Evolutionary conservation across 2,888 invertebrate genomes (phyloP).

Genomic region (Agrochola lychnidis): DNA sequence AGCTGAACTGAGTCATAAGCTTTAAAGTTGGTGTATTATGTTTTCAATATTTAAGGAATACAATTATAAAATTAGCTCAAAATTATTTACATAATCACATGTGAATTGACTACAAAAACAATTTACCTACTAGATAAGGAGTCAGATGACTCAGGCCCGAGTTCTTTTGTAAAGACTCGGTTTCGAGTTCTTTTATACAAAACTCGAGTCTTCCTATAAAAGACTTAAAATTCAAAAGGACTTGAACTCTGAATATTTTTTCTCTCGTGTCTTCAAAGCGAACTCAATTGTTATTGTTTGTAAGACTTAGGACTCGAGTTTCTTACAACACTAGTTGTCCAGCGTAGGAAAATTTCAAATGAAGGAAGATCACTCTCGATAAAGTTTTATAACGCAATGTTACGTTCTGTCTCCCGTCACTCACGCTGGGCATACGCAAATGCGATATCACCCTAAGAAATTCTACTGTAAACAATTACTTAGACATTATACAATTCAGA

Average conservation of each 20-base stretch:
- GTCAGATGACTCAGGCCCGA: background rate
- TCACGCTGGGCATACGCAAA: conserved; percentile 2
- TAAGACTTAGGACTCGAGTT: conserved; percentile 1
- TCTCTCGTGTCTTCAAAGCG: background rate
- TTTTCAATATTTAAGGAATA: background rate
- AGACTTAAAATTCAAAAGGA: background rate
- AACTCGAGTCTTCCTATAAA: background rate
- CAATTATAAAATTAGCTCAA: background rate
- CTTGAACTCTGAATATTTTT: background rate
- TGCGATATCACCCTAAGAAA: background rate
- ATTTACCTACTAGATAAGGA: background rate
- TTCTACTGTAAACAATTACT: conserved; percentile 26
- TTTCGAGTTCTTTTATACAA: background rate
- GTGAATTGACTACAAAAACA: background rate
- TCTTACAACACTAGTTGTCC: background rate
- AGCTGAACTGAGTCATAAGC: background rate
- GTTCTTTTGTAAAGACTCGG: background rate
- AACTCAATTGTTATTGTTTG: background rate
- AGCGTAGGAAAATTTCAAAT: conserved; percentile 5
- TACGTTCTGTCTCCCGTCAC: background rate
- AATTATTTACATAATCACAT: background rate
- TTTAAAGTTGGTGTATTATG: background rate
- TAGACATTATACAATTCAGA: conserved; percentile 21
- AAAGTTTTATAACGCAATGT: background rate
- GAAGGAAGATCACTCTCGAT: background rate